Evolutionary conservation across 2,888 invertebrate species (phyloP).

Genomic region (Seira sanloemensis): DNA sequence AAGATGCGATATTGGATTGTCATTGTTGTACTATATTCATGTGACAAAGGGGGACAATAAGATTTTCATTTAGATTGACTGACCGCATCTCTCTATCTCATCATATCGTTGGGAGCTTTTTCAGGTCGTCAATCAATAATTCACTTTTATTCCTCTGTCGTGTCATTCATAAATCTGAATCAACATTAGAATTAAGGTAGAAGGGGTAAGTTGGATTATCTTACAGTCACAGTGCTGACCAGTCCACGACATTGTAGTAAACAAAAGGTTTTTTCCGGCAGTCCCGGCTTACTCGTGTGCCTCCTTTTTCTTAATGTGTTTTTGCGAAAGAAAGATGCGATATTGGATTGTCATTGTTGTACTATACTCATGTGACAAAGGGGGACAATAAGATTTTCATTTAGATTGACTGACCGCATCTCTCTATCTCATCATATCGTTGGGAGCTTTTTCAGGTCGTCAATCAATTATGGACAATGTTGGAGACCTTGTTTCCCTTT

Average conservation of each 20-base stretch:
- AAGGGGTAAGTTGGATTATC: background rate
- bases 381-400: background rate
- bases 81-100: background rate
- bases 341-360: background rate
- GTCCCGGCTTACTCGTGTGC: background rate
- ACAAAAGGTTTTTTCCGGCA: background rate
- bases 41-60: background rate
- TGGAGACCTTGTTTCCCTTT: background rate
- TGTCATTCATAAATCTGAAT: slow-evolving; percentile 4
- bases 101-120: too few species aligned
- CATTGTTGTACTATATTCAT: background rate
- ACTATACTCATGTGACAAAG: background rate
- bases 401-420: slow-evolving; percentile 19
- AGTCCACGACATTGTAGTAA: background rate
- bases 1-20: background rate
- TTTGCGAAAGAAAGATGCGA: too few species aligned
- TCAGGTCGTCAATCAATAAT: slow-evolving; percentile 53
- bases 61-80: background rate
- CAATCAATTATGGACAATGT: slow-evolving; percentile 25
- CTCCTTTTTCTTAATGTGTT: background rate
- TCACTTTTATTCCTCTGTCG: background rate
- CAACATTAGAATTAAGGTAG: background rate
- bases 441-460: slow-evolving; percentile 26
- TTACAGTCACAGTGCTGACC: background rate
- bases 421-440: background rate